These are phyloP conservation scores for Diplogasteroides magnus DNA, from an alignment of 1,140 invertebrate genomes.

Conservation along the genomic window DNA sequence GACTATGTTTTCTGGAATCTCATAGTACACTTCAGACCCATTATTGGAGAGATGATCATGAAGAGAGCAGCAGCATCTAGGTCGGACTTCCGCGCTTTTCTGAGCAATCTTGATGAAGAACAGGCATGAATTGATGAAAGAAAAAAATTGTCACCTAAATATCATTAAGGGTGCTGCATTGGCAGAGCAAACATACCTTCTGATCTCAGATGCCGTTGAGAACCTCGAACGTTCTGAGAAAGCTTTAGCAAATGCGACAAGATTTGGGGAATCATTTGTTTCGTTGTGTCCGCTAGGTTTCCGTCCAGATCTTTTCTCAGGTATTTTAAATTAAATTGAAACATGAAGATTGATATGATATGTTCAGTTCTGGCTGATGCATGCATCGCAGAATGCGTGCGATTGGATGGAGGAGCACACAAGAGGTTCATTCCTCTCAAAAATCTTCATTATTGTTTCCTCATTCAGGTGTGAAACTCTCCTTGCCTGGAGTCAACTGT, in stretches of 20 bases:
- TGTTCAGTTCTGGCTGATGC: constrained; percentile 45
- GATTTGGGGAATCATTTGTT: constrained; percentile 44
- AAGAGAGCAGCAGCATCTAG: constrained; percentile 45
- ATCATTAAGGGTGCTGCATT: constrained; percentile 18
- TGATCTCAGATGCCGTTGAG: constrained; percentile 44
- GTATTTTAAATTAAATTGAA: not conserved
- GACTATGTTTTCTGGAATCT: not conserved
- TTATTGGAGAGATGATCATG: constrained; percentile 44
- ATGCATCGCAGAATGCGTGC: constrained; percentile 50
- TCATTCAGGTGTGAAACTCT: constrained; percentile 44
- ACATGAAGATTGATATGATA: too few relatives aligned
- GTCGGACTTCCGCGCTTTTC: constrained; percentile 42
- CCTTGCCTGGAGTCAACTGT: constrained; percentile 49
- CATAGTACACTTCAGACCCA: constrained; percentile 34
- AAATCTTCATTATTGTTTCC: not conserved
- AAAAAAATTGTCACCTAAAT: not conserved
- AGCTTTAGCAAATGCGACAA: constrained; percentile 40
- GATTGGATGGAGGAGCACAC: constrained; percentile 45
- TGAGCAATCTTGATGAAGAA: constrained; percentile 42
- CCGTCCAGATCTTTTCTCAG: constrained; percentile 49
- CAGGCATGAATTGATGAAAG: constrained; percentile 20
- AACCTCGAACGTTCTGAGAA: constrained; percentile 41
- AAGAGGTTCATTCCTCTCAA: constrained; percentile 33
- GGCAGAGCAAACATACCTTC: constrained; percentile 30
- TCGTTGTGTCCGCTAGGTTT: constrained; percentile 46